phyloP scores from a whole-genome alignment of 2,113 vertebrate species.

The Myocastor coypus region DNA sequence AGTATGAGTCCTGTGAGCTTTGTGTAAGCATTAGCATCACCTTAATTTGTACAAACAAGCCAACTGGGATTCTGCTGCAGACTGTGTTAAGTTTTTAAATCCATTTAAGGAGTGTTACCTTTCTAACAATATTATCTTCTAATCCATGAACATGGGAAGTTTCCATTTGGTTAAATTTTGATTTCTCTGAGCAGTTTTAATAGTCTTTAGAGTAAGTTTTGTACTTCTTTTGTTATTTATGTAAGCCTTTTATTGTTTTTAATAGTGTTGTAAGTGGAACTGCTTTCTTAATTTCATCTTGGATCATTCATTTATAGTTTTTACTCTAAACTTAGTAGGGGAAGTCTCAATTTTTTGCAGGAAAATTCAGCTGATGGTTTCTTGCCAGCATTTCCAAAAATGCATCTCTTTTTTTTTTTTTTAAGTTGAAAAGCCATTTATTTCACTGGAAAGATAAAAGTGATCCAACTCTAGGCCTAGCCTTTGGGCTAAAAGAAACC shows the following conservation, averaged over 20 bases:
- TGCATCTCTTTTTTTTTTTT: background rate
- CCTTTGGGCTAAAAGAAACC: too few species aligned
- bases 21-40: background rate
- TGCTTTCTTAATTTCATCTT: constrained; percentile 19
- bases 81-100: background rate
- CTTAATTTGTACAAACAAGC: constrained; percentile 14
- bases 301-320: background rate
- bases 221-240: background rate
- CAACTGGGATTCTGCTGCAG: background rate
- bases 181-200: background rate
- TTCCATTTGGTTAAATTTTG: background rate
- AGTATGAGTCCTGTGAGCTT: background rate
- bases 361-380: background rate
- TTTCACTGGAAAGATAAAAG: too few species aligned
- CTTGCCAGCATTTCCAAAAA: background rate
- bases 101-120: background rate
- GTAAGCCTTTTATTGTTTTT: constrained; percentile 2
- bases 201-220: background rate
- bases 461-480: too few species aligned
- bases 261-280: background rate
- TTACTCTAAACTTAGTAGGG: background rate
- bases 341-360: background rate
- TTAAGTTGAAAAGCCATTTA: too few species aligned
- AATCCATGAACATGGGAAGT: background rate
- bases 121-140: background rate